Evolutionary conservation across 37 sponge, comb jelly and placozoan genomes (phyloP), one percentile per base, ranked within the genome.

Genomic region (Geodia barretti): DNA sequence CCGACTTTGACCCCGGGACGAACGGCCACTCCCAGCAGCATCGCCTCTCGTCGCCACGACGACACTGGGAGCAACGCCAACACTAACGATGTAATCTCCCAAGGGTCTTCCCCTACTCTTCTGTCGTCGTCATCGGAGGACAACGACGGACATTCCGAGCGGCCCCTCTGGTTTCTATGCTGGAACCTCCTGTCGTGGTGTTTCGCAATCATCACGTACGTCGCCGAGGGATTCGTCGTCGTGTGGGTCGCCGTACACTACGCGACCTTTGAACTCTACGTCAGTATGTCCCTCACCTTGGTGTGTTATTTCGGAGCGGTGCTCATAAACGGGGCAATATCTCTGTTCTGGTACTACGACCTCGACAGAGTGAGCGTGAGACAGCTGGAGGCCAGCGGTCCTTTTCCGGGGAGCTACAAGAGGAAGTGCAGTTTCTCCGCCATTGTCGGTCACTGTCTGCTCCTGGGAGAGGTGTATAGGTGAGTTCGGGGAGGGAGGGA

Each of bases 331-430:
- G 63, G 72, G 0, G 39, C 64, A 41, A 41, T 69, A 21, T 88
- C 88, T 1, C 78, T 88, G n/a, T 31, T 82, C 0, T 82, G 82
- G 88, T 82, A 82, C 60, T 77, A 82, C 28, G 72, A 82, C 34
- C 41, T 68, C 41, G 88, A 88, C 67, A 83, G 72, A 3, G 70
- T 71, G 20, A 69, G 77, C 70, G 54, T 29, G 43, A 60, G 47
- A 21, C 63, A 60, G 62, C 8, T 39, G 23, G 77, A 75, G 43
- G n/a, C n/a, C n/a, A 68, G 62, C 8, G 58, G 81, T 21, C 79
- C 86, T 4, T 71, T 79, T 59, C 63, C 78, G 60, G 36, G 36
- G 23, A 64, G 60, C 26, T 88, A 82, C 39, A 19, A 1, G 2
- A 81, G 63, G 72, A 75, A 76, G 39, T 62, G 81, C n/a, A 75